phyloP scores from a whole-genome alignment of 2,797 vertebrate species.

The Aphelocoma californica region DNA sequence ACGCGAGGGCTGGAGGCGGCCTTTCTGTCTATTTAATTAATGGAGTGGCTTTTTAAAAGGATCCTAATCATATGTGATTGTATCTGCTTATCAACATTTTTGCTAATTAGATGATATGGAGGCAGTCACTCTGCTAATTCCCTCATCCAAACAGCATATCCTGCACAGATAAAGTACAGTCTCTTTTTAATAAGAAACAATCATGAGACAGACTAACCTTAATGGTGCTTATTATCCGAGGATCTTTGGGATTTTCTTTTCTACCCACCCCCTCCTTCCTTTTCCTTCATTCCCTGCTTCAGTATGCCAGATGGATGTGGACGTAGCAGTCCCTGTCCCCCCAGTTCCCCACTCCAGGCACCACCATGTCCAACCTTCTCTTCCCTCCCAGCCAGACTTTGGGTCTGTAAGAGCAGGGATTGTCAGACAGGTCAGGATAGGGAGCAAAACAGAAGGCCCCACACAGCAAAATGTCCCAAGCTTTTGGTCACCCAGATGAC shows the following conservation, averaged over 20 bases:
- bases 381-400: not conserved
- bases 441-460: not conserved
- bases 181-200: conserved; percentile 79
- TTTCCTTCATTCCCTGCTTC: conserved; percentile 4
- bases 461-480: not conserved
- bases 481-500: not conserved
- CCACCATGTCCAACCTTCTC: not conserved
- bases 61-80: conserved; percentile 83
- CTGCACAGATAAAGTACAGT: conserved; percentile 78
- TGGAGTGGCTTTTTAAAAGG: conserved; percentile 86
- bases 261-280: conserved; percentile 2
- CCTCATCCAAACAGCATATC: conserved; percentile 79
- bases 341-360: not conserved
- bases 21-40: conserved; percentile 85
- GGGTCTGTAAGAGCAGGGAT: not conserved
- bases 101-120: conserved; percentile 85
- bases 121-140: conserved; percentile 80
- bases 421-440: not conserved
- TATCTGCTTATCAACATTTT: conserved; percentile 85
- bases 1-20: conserved; percentile 75
- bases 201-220: conserved; percentile 76
- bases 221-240: conserved; percentile 75
- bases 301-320: conserved; percentile 61
- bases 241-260: conserved; percentile 67
- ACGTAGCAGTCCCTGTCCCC: not conserved